Evolutionary conservation across 2,797 vertebrate species (phyloP).

Genomic region (Trematomus bernacchii): DNA sequence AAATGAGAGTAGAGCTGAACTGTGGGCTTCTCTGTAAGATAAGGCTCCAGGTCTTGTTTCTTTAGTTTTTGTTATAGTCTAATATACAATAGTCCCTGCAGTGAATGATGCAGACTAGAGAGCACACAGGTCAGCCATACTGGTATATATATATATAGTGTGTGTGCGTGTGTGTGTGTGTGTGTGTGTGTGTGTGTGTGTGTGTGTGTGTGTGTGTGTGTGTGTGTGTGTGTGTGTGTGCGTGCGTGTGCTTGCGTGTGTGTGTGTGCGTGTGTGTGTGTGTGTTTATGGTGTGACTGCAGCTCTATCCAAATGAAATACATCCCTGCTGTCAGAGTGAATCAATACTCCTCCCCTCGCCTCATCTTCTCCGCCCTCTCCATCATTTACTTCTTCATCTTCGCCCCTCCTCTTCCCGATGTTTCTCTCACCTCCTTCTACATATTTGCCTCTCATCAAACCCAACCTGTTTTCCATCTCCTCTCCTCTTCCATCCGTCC

Average conservation of each 20-base stretch:
- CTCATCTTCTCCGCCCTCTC: conserved; percentile 17
- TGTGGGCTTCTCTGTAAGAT: too few relatives aligned
- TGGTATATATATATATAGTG: too few relatives aligned
- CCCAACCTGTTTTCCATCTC: not conserved
- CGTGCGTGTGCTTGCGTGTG: not conserved
- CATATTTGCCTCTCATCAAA: not conserved
- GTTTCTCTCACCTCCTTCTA: not conserved
- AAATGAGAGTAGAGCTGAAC: too few relatives aligned
- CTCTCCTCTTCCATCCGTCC: not conserved
- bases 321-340: conserved; percentile 38
- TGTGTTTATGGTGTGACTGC: conserved; percentile 15
- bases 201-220: not conserved
- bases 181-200: not conserved
- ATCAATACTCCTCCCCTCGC: conserved; percentile 43
- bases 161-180: not conserved
- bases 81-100: not conserved
- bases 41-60: not conserved
- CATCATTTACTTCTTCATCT: conserved; percentile 10
- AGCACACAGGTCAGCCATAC: not conserved
- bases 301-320: conserved; percentile 49
- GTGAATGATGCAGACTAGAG: not conserved
- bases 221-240: not conserved
- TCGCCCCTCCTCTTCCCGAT: not conserved
- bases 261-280: conserved; percentile 4
- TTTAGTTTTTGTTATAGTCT: not conserved